A percentile compares a stretch with the other conserved stretches of the same genome.
Conservation (phyloP, 2,797 vertebrate species). For the Podargus strigoides region DNA sequence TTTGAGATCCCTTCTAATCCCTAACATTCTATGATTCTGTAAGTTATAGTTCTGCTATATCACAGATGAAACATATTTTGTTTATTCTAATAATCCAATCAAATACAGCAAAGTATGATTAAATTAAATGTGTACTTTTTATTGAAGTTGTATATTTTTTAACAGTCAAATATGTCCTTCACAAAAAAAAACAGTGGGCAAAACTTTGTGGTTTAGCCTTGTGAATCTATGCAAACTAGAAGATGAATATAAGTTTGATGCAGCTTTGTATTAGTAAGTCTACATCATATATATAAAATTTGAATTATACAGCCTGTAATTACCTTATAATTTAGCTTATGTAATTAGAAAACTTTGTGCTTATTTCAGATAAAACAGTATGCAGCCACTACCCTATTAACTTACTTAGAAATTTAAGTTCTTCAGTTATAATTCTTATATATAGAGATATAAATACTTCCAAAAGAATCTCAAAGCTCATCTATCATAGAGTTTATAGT, state of each 20-base stretch:
- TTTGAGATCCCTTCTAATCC: too few species aligned
- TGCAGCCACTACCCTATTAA: neutral
- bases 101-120: neutral
- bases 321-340: conserved; percentile 1
- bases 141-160: neutral
- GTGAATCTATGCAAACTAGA: neutral
- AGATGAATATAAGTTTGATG: neutral
- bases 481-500: neutral
- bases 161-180: neutral
- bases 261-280: conserved; percentile 1
- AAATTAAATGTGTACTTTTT: neutral
- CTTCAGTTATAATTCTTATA: neutral
- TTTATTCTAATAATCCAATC: neutral
- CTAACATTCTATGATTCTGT: too few species aligned
- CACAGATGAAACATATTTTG: neutral
- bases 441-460: neutral
- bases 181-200: neutral
- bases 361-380: conserved; percentile 15
- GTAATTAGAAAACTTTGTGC: neutral
- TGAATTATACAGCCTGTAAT: conserved; percentile 23
- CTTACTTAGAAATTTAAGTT: neutral
- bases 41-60: neutral
- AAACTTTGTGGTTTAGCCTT: neutral
- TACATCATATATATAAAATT: conserved; percentile 1
- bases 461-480: neutral